phyloP scores from a whole-genome alignment of 2,113 vertebrate species.

The Crotophaga sulcirostris region DNA sequence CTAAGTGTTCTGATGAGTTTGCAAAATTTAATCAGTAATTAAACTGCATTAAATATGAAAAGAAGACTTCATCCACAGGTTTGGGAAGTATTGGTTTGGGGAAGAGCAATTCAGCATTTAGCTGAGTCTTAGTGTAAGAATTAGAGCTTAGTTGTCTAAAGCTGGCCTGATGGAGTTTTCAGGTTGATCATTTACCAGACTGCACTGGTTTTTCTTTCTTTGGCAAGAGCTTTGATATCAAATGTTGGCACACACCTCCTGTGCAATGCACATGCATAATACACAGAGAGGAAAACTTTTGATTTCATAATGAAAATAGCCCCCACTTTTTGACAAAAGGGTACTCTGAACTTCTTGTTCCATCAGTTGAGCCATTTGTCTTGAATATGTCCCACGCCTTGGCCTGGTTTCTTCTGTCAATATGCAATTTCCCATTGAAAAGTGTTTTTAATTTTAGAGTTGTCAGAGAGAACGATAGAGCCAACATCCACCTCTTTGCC shows the following conservation, averaged over 20 bases:
- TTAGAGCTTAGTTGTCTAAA: not conserved
- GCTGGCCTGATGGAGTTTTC: not conserved
- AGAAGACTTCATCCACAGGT: not conserved
- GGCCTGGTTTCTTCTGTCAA: not conserved
- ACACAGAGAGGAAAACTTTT: not conserved
- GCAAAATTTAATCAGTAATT: not conserved
- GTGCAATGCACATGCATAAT: fast-evolving
- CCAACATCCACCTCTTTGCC: not conserved
- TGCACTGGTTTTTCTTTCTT: not conserved
- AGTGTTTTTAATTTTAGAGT: not conserved
- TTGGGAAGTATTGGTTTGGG: not conserved
- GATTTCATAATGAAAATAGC: not conserved
- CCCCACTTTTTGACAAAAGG: not conserved
- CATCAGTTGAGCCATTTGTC: not conserved
- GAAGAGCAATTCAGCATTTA: not conserved
- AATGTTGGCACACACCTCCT: not conserved
- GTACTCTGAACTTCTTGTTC: not conserved
- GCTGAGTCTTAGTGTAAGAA: not conserved
- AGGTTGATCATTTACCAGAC: not conserved
- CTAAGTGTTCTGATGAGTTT: not conserved
- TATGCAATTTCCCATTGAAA: not conserved
- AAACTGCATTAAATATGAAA: not conserved
- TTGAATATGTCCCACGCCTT: not conserved
- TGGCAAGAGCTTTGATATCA: not conserved
- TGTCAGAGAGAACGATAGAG: not conserved